phyloP scores from a whole-genome alignment of 2,888 invertebrate genomes.

The Pseudanteris insignis region DNA sequence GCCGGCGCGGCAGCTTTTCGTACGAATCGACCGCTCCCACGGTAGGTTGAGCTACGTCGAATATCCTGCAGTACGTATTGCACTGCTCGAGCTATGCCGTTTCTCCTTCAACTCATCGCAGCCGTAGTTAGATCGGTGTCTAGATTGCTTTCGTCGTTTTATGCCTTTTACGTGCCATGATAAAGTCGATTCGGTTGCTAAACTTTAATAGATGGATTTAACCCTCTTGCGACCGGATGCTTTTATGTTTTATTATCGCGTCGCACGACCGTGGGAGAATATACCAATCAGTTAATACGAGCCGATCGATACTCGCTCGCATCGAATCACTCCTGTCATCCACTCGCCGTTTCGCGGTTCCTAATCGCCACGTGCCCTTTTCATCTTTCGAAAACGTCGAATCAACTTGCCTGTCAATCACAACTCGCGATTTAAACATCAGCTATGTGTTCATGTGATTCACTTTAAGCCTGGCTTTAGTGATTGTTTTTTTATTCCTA shows the following conservation, averaged over 20 bases:
- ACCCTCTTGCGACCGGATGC: slow-evolving; percentile 36
- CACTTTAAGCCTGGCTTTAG: too few species aligned
- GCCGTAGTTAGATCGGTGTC: slow-evolving; percentile 51
- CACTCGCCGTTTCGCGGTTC: too few species aligned
- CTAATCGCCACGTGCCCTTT: slow-evolving; percentile 7
- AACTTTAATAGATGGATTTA: slow-evolving; percentile 50
- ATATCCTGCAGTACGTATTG: slow-evolving; percentile 44
- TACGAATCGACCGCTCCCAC: slow-evolving; percentile 49
- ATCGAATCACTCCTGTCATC: too few species aligned
- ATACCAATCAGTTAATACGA: slow-evolving; percentile 32
- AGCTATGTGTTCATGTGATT: too few species aligned
- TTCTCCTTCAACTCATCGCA: slow-evolving; percentile 45
- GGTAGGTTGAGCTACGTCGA: slow-evolving; percentile 47
- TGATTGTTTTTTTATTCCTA: too few species aligned
- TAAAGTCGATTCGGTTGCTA: slow-evolving; percentile 47
- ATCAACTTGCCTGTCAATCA: too few species aligned
- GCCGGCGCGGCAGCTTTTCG: slow-evolving; percentile 46
- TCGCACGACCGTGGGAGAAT: slow-evolving; percentile 41
- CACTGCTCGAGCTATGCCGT: too few species aligned
- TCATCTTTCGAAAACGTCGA: slow-evolving; percentile 3
- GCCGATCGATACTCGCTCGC: too few species aligned
- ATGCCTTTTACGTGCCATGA: slow-evolving; percentile 56
- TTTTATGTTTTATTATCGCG: slow-evolving; percentile 41
- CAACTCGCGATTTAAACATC: too few species aligned
- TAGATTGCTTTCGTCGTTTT: slow-evolving; percentile 60